Conservation (phyloP, 2,797 vertebrate species). For the Oreonectes daqikongensis region DNA sequence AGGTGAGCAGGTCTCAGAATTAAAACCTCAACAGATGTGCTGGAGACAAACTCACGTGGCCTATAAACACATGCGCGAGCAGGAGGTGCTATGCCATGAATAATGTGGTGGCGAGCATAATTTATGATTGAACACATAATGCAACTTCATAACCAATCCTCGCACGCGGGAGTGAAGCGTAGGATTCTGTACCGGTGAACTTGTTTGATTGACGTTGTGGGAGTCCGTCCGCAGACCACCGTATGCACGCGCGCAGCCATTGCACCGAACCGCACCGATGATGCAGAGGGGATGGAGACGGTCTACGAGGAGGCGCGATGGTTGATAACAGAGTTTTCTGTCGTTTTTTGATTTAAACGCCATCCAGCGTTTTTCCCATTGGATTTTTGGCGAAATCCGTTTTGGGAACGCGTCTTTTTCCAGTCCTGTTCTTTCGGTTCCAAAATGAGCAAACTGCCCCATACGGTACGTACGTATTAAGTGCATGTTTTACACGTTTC, state of each 20-base stretch:
- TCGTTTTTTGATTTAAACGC: constrained; percentile 21
- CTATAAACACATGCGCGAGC: constrained; percentile 24
- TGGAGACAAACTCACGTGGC: constrained; percentile 29
- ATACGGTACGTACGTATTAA: constrained; percentile 52
- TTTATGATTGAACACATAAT: constrained; percentile 32
- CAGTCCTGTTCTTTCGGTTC: constrained; percentile 35
- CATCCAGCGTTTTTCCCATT: constrained; percentile 4
- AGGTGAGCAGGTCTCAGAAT: neutral
- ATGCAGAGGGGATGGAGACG: constrained; percentile 52
- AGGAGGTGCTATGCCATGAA: constrained; percentile 10
- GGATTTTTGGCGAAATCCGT: constrained; percentile 33
- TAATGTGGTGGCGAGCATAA: constrained; percentile 35
- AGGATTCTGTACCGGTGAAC: constrained; percentile 38
- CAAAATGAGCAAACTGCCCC: constrained; percentile 54
- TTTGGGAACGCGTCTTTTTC: constrained; percentile 28
- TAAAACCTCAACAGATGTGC: constrained; percentile 18
- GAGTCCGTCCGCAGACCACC: constrained; percentile 52
- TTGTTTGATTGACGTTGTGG: constrained; percentile 56
- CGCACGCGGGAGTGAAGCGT: constrained; percentile 42
- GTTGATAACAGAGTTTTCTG: constrained; percentile 15
- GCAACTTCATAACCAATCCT: constrained; percentile 53
- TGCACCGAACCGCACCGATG: constrained; percentile 40
- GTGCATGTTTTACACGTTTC: constrained; percentile 29
- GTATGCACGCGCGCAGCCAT: constrained; percentile 52
- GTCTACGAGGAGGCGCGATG: constrained; percentile 33